Evolutionary conservation across 2,888 invertebrate genomes (phyloP), one percentile per base, ranked within the genome.

Genomic region (Portevinia maculata): DNA sequence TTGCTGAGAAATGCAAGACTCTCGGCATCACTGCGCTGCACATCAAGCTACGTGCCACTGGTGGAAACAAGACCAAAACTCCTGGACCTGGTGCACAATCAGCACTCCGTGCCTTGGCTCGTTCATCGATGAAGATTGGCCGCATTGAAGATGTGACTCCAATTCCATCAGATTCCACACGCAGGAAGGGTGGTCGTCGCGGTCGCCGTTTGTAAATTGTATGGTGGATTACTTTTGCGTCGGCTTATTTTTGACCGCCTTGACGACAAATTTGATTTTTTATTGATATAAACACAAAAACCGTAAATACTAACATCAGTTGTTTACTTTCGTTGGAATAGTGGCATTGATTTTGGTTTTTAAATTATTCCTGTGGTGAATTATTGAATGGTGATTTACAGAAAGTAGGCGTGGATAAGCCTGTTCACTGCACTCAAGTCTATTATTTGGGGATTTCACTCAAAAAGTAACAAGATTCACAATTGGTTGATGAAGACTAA

Each of bases 111-210:
- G 99, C 99, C 87, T 93, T 99, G 86, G 99, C 99, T 87, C 97
- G 99, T 91, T 97, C 99, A 78, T 98, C 97, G 88, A 99, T 99
- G 98, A 99, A 99, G 92, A 99, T 99, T 91, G 99, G 99, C 60
- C 96, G 99, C 88, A 99, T 99, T 90, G 99, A 97, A 92, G 99
- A 99, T 93, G 99, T 99, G 8, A 99, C 99, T 8, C 99, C 99
- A 19, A 99, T 99, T 91, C 99, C 99, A 88, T 98, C 99, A 70
- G 99, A 99, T 92, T 96, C 98, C 84, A 99, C 99, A 67, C 96
- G 99, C 90, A 98, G 99, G 94, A 99, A 99, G 97, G 99, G 99
- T 90, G 99, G 99, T 92, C 95, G 99, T 90, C 96, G 99, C 93
- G 99, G 99, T 93, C 96, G 99, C 92, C 96, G 99, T 93, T 94